A percentile compares a stretch with the other conserved stretches of the same genome.
phyloP scores from a whole-genome alignment of 2,888 invertebrate genomes.

The Callosobruchus maculatus region DNA sequence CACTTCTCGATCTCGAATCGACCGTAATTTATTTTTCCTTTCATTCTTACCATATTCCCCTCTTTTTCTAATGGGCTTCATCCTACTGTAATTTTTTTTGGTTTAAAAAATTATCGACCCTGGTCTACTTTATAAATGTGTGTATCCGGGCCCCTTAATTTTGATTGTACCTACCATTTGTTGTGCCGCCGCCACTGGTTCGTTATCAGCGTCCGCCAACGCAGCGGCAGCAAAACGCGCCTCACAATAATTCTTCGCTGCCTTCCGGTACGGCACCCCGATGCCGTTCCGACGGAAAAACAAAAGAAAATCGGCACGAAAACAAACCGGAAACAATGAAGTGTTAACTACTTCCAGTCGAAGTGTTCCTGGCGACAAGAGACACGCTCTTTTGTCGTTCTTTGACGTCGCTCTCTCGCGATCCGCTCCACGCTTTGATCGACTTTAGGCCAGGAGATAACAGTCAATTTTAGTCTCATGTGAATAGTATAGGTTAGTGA shows the following conservation, averaged over 20 bases:
- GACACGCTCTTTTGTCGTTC: constrained; percentile 22
- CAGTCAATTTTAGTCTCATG: constrained; percentile 14
- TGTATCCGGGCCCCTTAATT: too few species aligned
- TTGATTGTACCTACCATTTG: too few species aligned
- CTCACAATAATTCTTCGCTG: neutral
- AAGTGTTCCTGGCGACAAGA: constrained; percentile 35
- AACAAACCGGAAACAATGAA: constrained; percentile 35
- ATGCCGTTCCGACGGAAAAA: constrained; percentile 6
- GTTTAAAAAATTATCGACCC: too few species aligned
- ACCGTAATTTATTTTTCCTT: too few species aligned
- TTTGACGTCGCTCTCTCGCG: neutral
- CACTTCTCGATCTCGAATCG: too few species aligned
- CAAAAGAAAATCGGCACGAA: constrained; percentile 23
- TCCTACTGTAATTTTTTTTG: too few species aligned
- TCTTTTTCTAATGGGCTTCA: too few species aligned
- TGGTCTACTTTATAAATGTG: too few species aligned
- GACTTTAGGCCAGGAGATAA: constrained; percentile 9
- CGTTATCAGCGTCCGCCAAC: neutral
- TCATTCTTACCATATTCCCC: too few species aligned
- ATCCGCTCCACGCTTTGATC: constrained; percentile 1
- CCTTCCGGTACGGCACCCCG: neutral
- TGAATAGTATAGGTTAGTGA: too few species aligned
- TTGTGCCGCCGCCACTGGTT: neutral
- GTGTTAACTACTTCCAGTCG: constrained; percentile 44
- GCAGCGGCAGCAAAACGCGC: neutral